phyloP scores from a whole-genome alignment of 2,113 vertebrate species.

The Hydrochoerus hydrochaeris region DNA sequence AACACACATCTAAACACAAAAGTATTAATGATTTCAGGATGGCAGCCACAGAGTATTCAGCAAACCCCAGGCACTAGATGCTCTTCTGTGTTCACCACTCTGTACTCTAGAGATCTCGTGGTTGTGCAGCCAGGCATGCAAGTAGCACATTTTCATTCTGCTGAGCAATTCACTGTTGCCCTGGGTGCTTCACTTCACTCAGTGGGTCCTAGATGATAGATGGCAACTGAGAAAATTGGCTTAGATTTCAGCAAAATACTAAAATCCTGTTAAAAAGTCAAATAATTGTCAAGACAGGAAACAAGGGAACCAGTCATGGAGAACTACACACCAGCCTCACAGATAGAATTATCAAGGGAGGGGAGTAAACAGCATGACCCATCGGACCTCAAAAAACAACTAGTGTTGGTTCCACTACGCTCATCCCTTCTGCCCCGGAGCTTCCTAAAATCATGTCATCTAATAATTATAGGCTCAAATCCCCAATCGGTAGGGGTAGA shows the following conservation, averaged over 20 bases:
- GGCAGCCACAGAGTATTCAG: background rate
- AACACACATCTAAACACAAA: background rate
- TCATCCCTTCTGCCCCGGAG: background rate
- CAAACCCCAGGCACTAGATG: background rate
- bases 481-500: background rate
- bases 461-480: background rate
- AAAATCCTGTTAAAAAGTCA: background rate
- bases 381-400: background rate
- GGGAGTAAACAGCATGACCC: too few relatives aligned
- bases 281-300: background rate
- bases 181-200: background rate
- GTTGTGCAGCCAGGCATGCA: rapidly evolving
- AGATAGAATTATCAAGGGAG: background rate
- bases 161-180: background rate
- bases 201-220: background rate
- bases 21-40: background rate
- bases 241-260: conserved; percentile 74
- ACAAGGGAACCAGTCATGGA: background rate
- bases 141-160: too few relatives aligned
- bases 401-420: background rate
- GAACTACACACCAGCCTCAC: background rate
- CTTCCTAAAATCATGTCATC: background rate
- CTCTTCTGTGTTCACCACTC: too few relatives aligned
- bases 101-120: too few relatives aligned
- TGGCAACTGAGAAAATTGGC: background rate